phyloP scores from a whole-genome alignment of 2,113 vertebrate genomes.

The Casuarius casuarius region DNA sequence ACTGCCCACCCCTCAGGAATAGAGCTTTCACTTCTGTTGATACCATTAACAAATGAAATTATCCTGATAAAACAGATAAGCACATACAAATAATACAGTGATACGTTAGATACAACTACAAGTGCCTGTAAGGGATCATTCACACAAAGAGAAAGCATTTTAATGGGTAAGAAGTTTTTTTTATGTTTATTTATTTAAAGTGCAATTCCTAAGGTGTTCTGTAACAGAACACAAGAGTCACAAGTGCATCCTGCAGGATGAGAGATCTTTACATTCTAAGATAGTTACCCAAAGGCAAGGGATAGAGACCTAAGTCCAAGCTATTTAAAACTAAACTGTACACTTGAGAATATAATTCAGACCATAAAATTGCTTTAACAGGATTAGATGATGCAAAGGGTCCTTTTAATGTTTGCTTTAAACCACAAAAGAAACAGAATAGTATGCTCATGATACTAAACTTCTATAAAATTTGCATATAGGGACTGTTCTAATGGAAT shows the following conservation, averaged over 20 bases:
- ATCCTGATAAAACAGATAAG: not conserved
- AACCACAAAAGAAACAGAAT: not conserved
- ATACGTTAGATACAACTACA: not conserved
- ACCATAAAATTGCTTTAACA: not conserved
- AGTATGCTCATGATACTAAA: not conserved
- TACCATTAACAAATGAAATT: not conserved
- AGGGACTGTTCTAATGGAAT: not conserved
- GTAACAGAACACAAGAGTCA: not conserved
- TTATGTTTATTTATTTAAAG: not conserved
- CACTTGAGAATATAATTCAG: not conserved
- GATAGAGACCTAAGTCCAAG: not conserved
- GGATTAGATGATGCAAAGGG: not conserved
- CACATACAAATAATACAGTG: rapidly evolving
- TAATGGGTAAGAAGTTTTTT: not conserved
- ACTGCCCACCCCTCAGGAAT: not conserved
- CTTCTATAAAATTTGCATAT: not conserved
- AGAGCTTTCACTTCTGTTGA: not conserved
- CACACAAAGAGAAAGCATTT: not conserved
- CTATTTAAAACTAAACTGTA: not conserved
- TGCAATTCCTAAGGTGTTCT: not conserved
- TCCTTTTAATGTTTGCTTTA: not conserved
- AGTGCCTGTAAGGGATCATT: not conserved
- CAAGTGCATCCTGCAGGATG: not conserved
- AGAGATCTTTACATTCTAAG: not conserved
- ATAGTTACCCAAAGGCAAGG: not conserved